phyloP scores from a whole-genome alignment of 2,797 vertebrate species.

The Darevskia mixta region DNA sequence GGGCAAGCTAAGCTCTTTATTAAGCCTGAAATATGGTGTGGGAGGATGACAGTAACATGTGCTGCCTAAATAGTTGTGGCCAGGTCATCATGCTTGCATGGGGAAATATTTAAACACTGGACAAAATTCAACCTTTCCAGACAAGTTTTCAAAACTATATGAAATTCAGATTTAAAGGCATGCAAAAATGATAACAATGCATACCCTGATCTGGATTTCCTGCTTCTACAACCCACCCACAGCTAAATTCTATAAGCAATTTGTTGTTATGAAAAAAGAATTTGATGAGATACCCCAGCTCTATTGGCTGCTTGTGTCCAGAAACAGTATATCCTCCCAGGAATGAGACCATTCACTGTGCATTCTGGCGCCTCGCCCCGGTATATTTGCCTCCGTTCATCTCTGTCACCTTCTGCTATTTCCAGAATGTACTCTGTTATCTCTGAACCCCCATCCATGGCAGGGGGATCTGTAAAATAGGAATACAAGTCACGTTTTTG shows the following conservation, averaged over 20 bases:
- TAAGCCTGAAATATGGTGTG: not conserved
- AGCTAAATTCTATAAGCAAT: not conserved
- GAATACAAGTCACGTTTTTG: not conserved
- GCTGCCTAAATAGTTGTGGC: not conserved
- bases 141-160: not conserved
- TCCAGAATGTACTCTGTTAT: conserved; percentile 75
- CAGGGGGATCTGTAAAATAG: conserved; percentile 72
- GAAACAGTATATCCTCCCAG: conserved; percentile 78
- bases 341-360: conserved; percentile 74
- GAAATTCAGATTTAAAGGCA: not conserved
- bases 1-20: not conserved
- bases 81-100: not conserved
- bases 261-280: not conserved
- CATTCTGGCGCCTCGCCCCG: conserved; percentile 70
- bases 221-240: not conserved
- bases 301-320: conserved; percentile 80
- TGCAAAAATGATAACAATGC: not conserved
- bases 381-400: conserved; percentile 68
- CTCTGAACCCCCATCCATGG: conserved; percentile 74
- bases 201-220: not conserved
- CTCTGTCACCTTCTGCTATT: conserved; percentile 69
- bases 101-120: not conserved
- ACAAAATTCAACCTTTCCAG: not conserved
- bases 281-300: conserved; percentile 71
- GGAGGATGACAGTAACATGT: not conserved